These are phyloP conservation scores for Chrysina gloriosa DNA, from an alignment of 2,888 invertebrate genomes.

Conservation along the genomic window DNA sequence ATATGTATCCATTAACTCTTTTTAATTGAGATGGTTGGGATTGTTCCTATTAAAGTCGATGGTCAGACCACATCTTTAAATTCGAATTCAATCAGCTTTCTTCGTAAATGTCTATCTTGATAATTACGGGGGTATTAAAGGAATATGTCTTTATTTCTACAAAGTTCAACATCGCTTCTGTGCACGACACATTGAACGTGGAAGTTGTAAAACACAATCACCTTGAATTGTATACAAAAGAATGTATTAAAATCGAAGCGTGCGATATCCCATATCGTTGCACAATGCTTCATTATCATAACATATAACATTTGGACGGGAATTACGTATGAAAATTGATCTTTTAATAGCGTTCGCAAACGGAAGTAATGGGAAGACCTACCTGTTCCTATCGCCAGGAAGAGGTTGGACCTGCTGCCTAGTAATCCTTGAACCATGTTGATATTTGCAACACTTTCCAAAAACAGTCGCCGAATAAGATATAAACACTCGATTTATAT, in stretches of 20 bases:
- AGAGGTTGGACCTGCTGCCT: background rate
- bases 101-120: too few relatives aligned
- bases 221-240: conserved; percentile 2
- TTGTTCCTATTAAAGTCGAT: too few relatives aligned
- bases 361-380: too few relatives aligned
- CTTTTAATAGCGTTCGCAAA: too few relatives aligned
- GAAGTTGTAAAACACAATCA: background rate
- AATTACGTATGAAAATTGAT: too few relatives aligned
- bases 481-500: background rate
- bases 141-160: too few relatives aligned
- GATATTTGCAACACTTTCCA: background rate
- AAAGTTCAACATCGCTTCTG: too few relatives aligned
- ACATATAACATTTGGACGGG: background rate
- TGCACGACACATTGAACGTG: background rate
- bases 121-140: too few relatives aligned
- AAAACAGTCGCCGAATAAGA: background rate
- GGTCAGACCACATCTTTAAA: too few relatives aligned
- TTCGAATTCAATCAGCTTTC: too few relatives aligned
- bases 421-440: background rate
- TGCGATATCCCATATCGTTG: background rate
- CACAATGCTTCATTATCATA: background rate
- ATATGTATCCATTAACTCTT: too few relatives aligned
- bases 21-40: too few relatives aligned
- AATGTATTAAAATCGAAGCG: background rate
- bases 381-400: conserved; percentile 9